A percentile compares a stretch with the other conserved stretches of the same genome.
These are phyloP conservation scores for Lasioglossum figueresi DNA, from an alignment of 2,888 invertebrate genomes.

Conservation along the genomic window DNA sequence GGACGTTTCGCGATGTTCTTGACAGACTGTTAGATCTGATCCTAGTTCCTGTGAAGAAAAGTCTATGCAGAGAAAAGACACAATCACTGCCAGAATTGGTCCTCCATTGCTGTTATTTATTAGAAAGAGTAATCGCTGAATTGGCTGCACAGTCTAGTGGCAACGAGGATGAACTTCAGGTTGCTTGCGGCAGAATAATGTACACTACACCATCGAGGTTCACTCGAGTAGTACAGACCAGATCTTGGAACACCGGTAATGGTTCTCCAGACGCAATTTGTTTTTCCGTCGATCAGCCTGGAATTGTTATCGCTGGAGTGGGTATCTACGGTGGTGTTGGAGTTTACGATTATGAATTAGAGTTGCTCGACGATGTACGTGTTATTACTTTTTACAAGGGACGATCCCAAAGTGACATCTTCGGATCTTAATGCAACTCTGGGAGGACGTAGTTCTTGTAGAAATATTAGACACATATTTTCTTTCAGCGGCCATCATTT, in stretches of 20 bases:
- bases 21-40: conserved; percentile 93
- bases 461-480: too few species aligned
- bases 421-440: not conserved
- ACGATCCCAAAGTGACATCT: not conserved
- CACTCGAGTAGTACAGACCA: conserved; percentile 93
- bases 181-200: conserved; percentile 90
- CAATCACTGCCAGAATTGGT: conserved; percentile 86
- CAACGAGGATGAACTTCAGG: conserved; percentile 91
- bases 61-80: conserved; percentile 85
- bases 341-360: conserved; percentile 95
- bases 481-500: too few species aligned
- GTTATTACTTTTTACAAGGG: not conserved
- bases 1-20: conserved; percentile 92
- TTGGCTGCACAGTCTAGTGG: conserved; percentile 92
- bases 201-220: conserved; percentile 95
- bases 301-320: conserved; percentile 95
- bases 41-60: conserved; percentile 89
- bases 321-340: conserved; percentile 96
- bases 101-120: conserved; percentile 90
- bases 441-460: too few species aligned
- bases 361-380: conserved; percentile 92
- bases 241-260: conserved; percentile 98
- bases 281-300: conserved; percentile 95
- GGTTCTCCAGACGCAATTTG: conserved; percentile 98
- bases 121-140: conserved; percentile 94